A percentile compares a stretch with the other conserved stretches of the same genome.
Evolutionary conservation across 35 echinoderm and acorn worm species (phyloP).

Genomic region (Heliocidaris erythrogramma): DNA sequence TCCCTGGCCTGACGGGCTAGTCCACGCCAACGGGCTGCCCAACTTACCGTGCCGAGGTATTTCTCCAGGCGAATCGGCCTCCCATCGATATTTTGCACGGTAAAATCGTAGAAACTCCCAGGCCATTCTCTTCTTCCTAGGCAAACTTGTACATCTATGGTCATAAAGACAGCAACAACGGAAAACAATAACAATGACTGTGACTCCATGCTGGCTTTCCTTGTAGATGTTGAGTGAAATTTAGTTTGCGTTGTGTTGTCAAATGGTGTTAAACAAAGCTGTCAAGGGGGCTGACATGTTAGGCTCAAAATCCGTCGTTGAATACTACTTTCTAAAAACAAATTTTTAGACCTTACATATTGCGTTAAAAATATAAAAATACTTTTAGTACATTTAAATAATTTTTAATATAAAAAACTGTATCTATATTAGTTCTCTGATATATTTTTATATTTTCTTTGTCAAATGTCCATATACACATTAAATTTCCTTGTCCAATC

Average conservation of each 20-base stretch:
- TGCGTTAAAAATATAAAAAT: not conserved
- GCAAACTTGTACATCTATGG: not conserved
- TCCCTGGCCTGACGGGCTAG: not conserved
- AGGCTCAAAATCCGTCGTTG: not conserved
- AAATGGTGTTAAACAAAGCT: not conserved
- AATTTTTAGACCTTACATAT: too few species aligned
- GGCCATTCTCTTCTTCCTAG: conserved; percentile 4
- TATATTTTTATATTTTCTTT: not conserved
- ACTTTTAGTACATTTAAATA: not conserved
- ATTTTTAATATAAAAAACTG: not conserved
- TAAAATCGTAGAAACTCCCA: conserved; percentile 48
- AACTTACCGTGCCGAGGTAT: conserved; percentile 62
- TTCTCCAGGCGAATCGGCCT: conserved; percentile 40
- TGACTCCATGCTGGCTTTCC: not conserved
- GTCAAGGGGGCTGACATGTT: not conserved
- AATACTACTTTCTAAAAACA: not conserved
- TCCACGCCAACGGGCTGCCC: not conserved
- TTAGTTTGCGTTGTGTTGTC: not conserved
- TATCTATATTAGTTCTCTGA: not conserved
- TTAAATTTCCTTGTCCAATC: conserved; percentile 1
- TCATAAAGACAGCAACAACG: not conserved
- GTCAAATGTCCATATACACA: not conserved
- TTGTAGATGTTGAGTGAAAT: too few species aligned
- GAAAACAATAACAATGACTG: not conserved
- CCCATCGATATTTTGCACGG: conserved; percentile 51